Evolutionary conservation across 2,797 vertebrate genomes (phyloP).

Genomic region (Lithobates pipiens): DNA sequence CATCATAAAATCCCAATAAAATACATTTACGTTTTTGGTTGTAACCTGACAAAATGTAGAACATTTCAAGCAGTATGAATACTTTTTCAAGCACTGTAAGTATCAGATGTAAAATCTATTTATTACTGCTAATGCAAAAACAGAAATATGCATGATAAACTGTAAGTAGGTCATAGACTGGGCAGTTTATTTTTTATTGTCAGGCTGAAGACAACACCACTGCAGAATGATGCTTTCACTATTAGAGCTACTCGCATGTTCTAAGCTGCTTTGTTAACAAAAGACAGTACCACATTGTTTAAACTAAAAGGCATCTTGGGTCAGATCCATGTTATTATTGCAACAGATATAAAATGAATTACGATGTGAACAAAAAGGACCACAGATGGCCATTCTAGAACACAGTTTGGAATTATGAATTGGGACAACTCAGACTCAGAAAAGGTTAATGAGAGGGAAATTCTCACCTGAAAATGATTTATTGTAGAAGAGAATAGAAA

Average conservation of each 20-base stretch:
- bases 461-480: not conserved
- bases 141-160: not conserved
- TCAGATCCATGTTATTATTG: slow-evolving; percentile 18
- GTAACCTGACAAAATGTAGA: no score
- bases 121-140: not conserved
- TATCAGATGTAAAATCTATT: not conserved
- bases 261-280: not conserved
- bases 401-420: not conserved
- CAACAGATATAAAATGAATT: slow-evolving; percentile 19
- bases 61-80: no score
- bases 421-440: not conserved
- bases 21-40: no score
- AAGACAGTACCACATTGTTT: slow-evolving; percentile 6
- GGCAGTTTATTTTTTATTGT: not conserved
- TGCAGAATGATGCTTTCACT: not conserved
- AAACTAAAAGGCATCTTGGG: slow-evolving; percentile 1
- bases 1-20: no score
- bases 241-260: not conserved
- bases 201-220: not conserved
- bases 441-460: not conserved
- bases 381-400: slow-evolving; percentile 6
- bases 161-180: not conserved
- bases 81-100: no score
- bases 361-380: not conserved
- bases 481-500: not conserved